Evolutionary conservation across 2,797 vertebrate genomes (phyloP), one percentile per base, ranked within the genome.

Genomic region (Pachyuromys duprasi): DNA sequence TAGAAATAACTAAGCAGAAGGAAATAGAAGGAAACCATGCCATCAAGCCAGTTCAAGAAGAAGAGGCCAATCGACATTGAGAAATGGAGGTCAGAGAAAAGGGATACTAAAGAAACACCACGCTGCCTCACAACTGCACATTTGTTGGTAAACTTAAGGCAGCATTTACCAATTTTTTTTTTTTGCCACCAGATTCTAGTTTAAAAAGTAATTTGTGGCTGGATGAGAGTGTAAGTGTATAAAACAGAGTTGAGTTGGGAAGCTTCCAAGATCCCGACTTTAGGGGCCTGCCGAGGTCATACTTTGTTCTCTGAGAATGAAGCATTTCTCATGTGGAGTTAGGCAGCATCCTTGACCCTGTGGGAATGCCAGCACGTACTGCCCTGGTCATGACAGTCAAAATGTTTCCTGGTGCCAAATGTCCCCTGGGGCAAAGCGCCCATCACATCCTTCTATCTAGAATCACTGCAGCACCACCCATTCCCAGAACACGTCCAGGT

Each of bases 121-220:
- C 5, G 20, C 9, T 13, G 3, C 18, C n/a, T 24, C 0, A 24
- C 0, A 7, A 42, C 62, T 31, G 3, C 33, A 24, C 36, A 60
- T 80, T 22, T 53, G 24, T 76, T 55, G 33, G 39, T 76, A 45
- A 67, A 65, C 49, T 86, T 82, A 76, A 20, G 12, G 2, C n/a
- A 89, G 8, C 57, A 5, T 67, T 82, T 90, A 60, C 60, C 4
- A 3, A 39, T 18, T 26, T 83, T 49, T 67, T 57, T 24, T 60
- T 81, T n/a, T 15, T 15, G 26, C 63, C n/a, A 39, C 6, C 13
- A 3, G 17, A 57, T 57, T 57, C 55, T 57, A 57, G 55, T 11
- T 49, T 49, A 36, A 39, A 39, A n/a, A 24, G 39, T 45, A 87
- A 75, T 57, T 42, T 28, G 11, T 62, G 14, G 17, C 28, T 86